A percentile compares a stretch with the other conserved stretches of the same genome.
Evolutionary conservation across 2,113 vertebrate genomes (phyloP).

Genomic region (Ammodytes dubius): DNA sequence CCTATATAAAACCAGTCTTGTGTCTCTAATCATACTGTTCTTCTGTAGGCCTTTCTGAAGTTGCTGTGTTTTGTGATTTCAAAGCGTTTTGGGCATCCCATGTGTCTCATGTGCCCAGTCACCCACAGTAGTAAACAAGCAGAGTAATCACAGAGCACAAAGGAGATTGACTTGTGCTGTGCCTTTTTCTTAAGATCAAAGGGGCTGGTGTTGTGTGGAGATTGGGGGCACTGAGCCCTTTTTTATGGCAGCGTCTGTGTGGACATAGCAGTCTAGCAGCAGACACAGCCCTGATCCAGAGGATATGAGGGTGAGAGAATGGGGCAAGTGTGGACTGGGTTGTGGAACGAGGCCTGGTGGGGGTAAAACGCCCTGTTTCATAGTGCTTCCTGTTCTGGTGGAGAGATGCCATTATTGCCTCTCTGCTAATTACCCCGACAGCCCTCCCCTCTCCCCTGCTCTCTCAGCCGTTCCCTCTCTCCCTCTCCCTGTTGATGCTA

Average conservation of each 20-base stretch:
- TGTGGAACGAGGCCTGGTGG: constrained; percentile 41
- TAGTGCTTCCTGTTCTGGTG: constrained; percentile 76
- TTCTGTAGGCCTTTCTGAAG: constrained; percentile 23
- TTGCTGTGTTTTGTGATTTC: constrained; percentile 25
- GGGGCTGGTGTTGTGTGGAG: constrained; percentile 41
- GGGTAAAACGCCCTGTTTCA: constrained; percentile 66
- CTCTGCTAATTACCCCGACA: constrained; percentile 72
- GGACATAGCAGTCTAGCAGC: constrained; percentile 65
- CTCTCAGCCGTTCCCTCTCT: constrained; percentile 15
- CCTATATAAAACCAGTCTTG: constrained; percentile 27
- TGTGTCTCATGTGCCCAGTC: constrained; percentile 19
- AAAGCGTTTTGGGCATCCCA: constrained; percentile 18
- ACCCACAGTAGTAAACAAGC: constrained; percentile 44
- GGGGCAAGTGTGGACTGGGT: constrained; percentile 71
- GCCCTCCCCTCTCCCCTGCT: constrained; percentile 18
- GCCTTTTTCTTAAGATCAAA: constrained; percentile 71
- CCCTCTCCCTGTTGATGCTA: constrained; percentile 60
- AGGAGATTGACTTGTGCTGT: constrained; percentile 44
- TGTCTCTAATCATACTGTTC: constrained; percentile 8
- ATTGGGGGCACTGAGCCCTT: constrained; percentile 50
- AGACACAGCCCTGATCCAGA: constrained; percentile 56
- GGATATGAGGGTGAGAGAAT: constrained; percentile 69
- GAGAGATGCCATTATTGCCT: constrained; percentile 76
- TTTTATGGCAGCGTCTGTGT: constrained; percentile 77
- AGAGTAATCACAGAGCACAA: constrained; percentile 57